Percentiles rank a stretch among this genome's conserved stretches.
Evolutionary conservation across 2,113 vertebrate species (phyloP).

Genomic region (Mesembrinibis cayennensis): DNA sequence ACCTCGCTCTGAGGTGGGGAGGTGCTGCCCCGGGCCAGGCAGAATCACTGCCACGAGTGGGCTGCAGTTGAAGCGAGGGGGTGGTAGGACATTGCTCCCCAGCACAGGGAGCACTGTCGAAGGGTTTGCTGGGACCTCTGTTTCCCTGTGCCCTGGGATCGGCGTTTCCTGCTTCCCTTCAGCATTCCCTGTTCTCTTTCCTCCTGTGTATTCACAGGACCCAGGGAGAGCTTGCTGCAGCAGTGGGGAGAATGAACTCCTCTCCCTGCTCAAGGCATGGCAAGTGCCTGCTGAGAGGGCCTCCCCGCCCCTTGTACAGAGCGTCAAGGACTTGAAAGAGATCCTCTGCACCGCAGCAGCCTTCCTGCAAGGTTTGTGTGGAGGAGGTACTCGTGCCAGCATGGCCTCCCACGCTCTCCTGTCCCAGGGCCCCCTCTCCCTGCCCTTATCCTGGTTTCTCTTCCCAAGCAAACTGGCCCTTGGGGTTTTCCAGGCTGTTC

Average conservation of each 20-base stretch:
- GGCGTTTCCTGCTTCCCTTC: background rate
- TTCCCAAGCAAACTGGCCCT: background rate
- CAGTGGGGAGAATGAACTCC: conserved; percentile 6
- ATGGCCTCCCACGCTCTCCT: background rate
- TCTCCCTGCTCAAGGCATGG: conserved; percentile 71
- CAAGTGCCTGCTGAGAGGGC: background rate
- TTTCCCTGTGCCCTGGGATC: background rate
- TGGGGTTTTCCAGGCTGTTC: background rate
- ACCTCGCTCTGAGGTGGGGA: background rate
- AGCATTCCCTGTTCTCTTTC: background rate
- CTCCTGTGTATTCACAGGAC: background rate
- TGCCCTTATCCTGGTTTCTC: background rate
- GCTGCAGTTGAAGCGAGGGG: background rate
- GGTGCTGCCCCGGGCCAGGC: background rate
- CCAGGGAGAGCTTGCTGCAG: background rate
- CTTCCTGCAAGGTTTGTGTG: conserved; percentile 80
- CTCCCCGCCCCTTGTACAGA: conserved; percentile 64
- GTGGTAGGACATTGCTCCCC: background rate
- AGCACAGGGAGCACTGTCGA: background rate
- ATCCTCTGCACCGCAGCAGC: conserved; percentile 81
- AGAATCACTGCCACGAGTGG: background rate
- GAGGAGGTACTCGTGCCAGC: background rate
- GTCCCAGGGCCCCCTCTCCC: background rate
- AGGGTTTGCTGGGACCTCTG: background rate
- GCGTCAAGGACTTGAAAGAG: conserved; percentile 70